Evolutionary conservation across 2,113 vertebrate species (phyloP).

Genomic region (Rynchops niger): DNA sequence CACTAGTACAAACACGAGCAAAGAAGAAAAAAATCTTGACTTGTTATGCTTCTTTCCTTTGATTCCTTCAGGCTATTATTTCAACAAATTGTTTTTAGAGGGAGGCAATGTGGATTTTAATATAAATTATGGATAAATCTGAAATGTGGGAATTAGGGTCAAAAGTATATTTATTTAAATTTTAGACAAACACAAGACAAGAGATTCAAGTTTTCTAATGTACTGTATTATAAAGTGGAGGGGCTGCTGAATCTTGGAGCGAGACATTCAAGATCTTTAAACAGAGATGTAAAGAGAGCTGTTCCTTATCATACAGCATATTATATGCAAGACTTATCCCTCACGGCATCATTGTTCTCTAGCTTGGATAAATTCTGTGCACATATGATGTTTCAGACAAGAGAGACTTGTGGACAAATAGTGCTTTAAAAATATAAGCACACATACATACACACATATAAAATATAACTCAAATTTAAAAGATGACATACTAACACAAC

Average conservation of each 20-base stretch:
- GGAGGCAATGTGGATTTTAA: not conserved
- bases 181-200: not conserved
- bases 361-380: accelerated
- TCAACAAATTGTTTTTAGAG: not conserved
- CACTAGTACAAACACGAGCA: not conserved
- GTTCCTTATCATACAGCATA: not conserved
- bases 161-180: not conserved
- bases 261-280: not conserved
- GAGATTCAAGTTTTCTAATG: not conserved
- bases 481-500: not conserved
- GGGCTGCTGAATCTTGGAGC: not conserved
- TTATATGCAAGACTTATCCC: not conserved
- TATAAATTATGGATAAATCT: not conserved
- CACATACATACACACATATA: accelerated
- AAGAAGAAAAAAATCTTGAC: not conserved
- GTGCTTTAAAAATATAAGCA: not conserved
- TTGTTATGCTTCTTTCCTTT: not conserved
- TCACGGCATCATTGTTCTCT: not conserved
- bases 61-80: not conserved
- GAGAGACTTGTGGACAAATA: not conserved
- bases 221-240: not conserved
- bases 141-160: not conserved
- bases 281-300: not conserved
- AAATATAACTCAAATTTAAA: not conserved
- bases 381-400: not conserved